Percentiles rank a stretch among this genome's conserved stretches.
Conservation (phyloP, 2,113 vertebrate genomes). For the Heterochromis multidens region DNA sequence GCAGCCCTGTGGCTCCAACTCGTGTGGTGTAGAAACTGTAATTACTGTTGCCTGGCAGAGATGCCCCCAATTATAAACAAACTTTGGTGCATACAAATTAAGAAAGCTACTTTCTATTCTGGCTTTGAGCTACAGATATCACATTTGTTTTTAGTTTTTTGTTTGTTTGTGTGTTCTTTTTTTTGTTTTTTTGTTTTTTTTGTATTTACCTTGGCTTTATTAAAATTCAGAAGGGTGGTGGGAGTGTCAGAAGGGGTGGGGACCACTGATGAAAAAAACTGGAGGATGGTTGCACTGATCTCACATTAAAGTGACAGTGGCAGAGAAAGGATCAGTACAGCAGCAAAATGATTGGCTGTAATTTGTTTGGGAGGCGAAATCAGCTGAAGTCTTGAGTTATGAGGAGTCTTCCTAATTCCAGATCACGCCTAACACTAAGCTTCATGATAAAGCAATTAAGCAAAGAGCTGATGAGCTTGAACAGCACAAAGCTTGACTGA, state of each 20-base stretch:
- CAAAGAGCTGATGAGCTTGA: neutral
- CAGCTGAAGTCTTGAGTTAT: neutral
- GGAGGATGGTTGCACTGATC: neutral
- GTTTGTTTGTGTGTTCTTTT: neutral
- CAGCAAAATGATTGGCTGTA: neutral
- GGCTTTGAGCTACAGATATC: conserved; percentile 19
- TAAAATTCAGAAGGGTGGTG: neutral
- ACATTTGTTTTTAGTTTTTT: neutral
- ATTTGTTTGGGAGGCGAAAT: neutral
- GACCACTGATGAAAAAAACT: neutral
- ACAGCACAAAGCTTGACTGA: neutral
- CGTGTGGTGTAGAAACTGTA: conserved; percentile 45
- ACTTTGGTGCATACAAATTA: conserved; percentile 45
- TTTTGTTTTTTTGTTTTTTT: neutral
- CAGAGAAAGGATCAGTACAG: neutral
- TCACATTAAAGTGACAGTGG: neutral
- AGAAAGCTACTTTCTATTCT: neutral
- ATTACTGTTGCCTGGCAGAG: conserved; percentile 56
- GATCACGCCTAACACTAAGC: neutral
- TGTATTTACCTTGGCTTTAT: neutral
- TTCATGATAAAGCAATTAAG: neutral
- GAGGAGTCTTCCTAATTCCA: neutral
- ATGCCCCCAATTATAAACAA: conserved; percentile 62
- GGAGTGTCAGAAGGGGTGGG: neutral
- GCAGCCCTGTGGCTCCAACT: conserved; percentile 40